Evolutionary conservation across 2,797 vertebrate species (phyloP).

Genomic region (Sebastes itinus): DNA sequence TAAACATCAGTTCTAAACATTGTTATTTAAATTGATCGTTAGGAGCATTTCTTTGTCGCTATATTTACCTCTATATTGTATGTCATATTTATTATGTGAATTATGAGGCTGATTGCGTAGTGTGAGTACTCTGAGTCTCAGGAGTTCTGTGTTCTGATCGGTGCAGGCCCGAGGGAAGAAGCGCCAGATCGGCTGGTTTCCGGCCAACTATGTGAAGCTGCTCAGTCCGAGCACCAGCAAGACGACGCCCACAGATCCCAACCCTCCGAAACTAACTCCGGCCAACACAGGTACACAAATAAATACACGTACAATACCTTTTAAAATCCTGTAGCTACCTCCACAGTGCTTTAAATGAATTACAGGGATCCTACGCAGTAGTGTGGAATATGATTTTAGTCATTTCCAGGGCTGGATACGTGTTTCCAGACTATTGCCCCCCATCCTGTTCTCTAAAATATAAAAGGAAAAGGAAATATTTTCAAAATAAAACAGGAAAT

Average conservation of each 20-base stretch:
- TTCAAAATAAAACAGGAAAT: neutral
- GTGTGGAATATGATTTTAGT: no score
- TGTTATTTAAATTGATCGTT: no score
- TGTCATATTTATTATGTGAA: neutral
- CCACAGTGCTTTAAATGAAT: neutral
- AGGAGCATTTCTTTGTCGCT: no score
- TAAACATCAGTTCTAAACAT: neutral
- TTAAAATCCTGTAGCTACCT: neutral
- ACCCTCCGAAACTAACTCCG: slow-evolving; percentile 85
- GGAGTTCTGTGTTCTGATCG: slow-evolving; percentile 36
- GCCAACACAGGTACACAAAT: slow-evolving; percentile 32
- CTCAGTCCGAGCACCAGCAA: slow-evolving; percentile 97
- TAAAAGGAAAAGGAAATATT: neutral
- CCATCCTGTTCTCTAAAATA: no score
- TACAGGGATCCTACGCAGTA: neutral
- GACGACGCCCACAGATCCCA: slow-evolving; percentile 93
- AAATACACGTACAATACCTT: neutral
- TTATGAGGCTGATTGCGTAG: neutral
- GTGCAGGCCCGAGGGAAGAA: slow-evolving; percentile 95
- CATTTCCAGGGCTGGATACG: no score
- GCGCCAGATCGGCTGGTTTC: slow-evolving; percentile 98
- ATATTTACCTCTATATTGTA: neutral
- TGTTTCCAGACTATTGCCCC: no score
- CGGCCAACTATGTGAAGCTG: slow-evolving; percentile 98
- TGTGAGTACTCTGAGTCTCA: neutral